Base-by-base conservation (phyloP, 2,888 invertebrate genomes). In the Pocota personata region DNA sequence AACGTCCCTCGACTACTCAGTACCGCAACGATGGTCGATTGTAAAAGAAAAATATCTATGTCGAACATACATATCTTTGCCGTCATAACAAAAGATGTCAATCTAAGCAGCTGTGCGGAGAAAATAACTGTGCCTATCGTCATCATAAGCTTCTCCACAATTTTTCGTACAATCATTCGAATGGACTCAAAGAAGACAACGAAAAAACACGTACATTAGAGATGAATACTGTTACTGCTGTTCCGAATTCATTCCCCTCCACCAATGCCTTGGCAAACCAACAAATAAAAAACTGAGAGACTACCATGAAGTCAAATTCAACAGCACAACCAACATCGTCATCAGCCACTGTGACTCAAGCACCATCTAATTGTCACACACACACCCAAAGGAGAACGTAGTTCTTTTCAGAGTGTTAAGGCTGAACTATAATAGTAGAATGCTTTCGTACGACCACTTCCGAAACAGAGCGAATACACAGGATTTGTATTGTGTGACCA, bases 401-500 rank as follows among this genome's bases (percentile, higher is more conserved):
- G 32, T 66, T 30, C 37, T 73, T 10, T 80, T 80, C 16, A 67
- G 60, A 30, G 21, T 80, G 24, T 6, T 80, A 14, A n/a, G n/a
- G n/a, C n/a, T n/a, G n/a, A n/a, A n/a, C n/a, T n/a, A n/a, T n/a
- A n/a, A n/a, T n/a, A n/a, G n/a, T n/a, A n/a, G n/a, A n/a, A n/a
- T n/a, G n/a, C n/a, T n/a, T n/a, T n/a, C n/a, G n/a, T n/a, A n/a
- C n/a, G n/a, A n/a, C n/a, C n/a, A n/a, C n/a, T n/a, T n/a, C n/a
- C n/a, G n/a, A n/a, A n/a, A n/a, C n/a, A n/a, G n/a, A n/a, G n/a
- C n/a, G n/a, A n/a, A n/a, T n/a, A n/a, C n/a, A n/a, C n/a, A n/a
- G n/a, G n/a, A n/a, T n/a, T n/a, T n/a, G n/a, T n/a, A n/a, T n/a
- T n/a, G n/a, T n/a, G n/a, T n/a, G n/a, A n/a, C n/a, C n/a, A n/a